phyloP scores from a whole-genome alignment of 1,140 invertebrate genomes.

The Lepidurus packardi region DNA sequence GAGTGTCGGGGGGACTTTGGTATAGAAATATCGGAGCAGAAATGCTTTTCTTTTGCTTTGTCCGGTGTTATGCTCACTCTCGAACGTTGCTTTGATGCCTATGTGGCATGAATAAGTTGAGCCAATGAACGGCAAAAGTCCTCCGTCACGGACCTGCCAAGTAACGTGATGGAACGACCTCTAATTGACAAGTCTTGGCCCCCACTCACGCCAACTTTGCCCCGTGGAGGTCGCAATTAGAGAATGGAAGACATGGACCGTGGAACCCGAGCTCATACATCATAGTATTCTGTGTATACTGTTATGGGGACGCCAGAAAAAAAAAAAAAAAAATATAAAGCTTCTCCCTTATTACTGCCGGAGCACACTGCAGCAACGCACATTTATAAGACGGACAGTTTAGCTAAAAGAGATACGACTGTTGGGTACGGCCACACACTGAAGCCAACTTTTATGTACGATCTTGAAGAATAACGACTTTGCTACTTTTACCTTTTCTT shows the following conservation, averaged over 20 bases:
- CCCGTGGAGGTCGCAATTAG: neutral
- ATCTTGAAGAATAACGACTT: neutral
- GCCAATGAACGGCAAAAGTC: constrained; percentile 4
- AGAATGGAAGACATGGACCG: constrained; percentile 10
- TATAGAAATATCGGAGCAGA: constrained; percentile 6
- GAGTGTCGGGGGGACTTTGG: neutral
- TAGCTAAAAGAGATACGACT: constrained; percentile 10
- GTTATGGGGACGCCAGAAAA: neutral
- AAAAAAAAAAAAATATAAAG: neutral
- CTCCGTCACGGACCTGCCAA: constrained; percentile 20
- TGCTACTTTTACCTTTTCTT: neutral
- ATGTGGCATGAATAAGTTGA: neutral
- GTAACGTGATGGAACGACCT: constrained; percentile 21
- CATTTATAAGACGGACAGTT: neutral
- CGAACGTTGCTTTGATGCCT: neutral
- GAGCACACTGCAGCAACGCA: neutral
- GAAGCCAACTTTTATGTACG: neutral
- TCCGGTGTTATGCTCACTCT: neutral
- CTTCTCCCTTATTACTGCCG: neutral
- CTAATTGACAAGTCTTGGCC: constrained; percentile 21
- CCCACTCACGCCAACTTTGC: constrained; percentile 17
- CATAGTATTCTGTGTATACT: neutral
- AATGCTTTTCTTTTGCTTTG: neutral
- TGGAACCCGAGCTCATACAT: constrained; percentile 2
- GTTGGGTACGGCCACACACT: neutral